These are phyloP conservation scores for Cosmia pyralina DNA, from an alignment of 2,888 invertebrate species.

Conservation along the genomic window DNA sequence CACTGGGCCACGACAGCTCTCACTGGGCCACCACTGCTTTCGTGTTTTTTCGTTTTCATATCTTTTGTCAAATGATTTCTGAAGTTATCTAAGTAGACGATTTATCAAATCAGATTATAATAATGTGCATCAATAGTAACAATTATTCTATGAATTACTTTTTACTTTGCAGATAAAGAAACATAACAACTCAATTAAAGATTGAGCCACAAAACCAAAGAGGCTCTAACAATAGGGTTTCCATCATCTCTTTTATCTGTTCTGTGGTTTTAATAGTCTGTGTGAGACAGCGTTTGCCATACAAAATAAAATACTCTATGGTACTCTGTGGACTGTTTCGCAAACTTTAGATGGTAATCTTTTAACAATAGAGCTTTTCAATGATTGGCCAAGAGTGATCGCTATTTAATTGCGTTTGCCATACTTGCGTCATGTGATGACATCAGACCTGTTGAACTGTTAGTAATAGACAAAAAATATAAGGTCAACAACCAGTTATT, in stretches of 20 bases:
- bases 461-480: slow-evolving; percentile 40
- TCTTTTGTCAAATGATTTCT: not conserved
- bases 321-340: slow-evolving; percentile 44
- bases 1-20: too few species aligned
- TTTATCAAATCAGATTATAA: not conserved
- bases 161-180: not conserved
- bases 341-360: slow-evolving; percentile 55
- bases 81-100: not conserved
- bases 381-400: slow-evolving; percentile 54
- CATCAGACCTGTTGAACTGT: slow-evolving; percentile 49
- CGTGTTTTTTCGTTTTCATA: too few species aligned
- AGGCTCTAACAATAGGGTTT: slow-evolving; percentile 39
- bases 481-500: slow-evolving; percentile 55
- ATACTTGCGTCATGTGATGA: slow-evolving; percentile 63
- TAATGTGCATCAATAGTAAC: not conserved
- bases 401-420: slow-evolving; percentile 58
- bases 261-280: slow-evolving; percentile 25
- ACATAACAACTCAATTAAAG: slow-evolving; percentile 11
- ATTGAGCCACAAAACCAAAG: slow-evolving; percentile 23
- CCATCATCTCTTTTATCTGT: too few species aligned
- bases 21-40: too few species aligned
- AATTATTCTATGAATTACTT: not conserved
- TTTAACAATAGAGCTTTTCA: slow-evolving; percentile 56
- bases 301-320: slow-evolving; percentile 41
- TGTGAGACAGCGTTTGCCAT: slow-evolving; percentile 31